Conservation (phyloP, 2,797 vertebrate species). For the Melopsittacus undulatus region DNA sequence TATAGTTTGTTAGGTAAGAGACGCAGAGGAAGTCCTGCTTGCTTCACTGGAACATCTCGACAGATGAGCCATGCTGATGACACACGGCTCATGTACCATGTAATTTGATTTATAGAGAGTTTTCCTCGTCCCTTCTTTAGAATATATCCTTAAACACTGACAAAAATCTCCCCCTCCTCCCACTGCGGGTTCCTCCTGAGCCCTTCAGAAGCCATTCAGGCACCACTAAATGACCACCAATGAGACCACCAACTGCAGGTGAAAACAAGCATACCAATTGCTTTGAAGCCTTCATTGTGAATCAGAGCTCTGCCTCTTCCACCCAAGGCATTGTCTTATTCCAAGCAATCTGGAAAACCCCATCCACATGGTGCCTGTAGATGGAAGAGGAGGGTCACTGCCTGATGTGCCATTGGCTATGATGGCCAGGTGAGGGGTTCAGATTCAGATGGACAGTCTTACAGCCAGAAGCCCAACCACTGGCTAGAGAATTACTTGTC, state of each 20-base stretch:
- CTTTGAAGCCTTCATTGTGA: not conserved
- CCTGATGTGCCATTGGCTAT: not conserved
- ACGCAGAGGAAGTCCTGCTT: not conserved
- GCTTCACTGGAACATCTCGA: not conserved
- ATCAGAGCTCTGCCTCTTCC: not conserved
- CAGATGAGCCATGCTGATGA: not conserved
- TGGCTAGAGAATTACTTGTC: not conserved
- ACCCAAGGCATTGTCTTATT: not conserved
- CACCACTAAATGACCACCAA: not conserved
- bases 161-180: not conserved
- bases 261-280: accelerated
- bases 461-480: not conserved
- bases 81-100: not conserved
- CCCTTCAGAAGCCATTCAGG: not conserved
- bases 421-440: not conserved
- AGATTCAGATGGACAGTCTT: not conserved
- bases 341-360: not conserved
- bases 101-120: not conserved
- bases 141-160: not conserved
- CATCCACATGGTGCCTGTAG: not conserved
- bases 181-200: not conserved
- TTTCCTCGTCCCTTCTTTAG: not conserved
- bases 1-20: not conserved
- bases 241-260: not conserved
- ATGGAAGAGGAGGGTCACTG: not conserved